A percentile compares a stretch with the other conserved stretches of the same genome.
phyloP scores from a whole-genome alignment of 1,140 invertebrate species.

The Drosophila busckii region DNA sequence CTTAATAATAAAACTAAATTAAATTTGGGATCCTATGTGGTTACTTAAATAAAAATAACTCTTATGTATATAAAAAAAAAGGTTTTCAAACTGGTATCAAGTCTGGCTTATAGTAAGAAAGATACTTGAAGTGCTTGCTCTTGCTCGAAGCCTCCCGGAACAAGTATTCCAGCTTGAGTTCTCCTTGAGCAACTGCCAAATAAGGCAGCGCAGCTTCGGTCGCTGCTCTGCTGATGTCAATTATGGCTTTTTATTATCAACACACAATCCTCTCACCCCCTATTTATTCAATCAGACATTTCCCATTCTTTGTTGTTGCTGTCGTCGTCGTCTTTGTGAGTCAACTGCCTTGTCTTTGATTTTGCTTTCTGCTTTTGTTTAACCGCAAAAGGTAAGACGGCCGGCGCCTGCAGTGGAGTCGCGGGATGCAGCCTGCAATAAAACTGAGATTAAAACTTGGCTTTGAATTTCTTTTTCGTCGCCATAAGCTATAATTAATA shows the following conservation, averaged over 20 bases:
- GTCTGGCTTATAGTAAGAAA: too few species aligned
- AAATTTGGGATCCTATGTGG: too few species aligned
- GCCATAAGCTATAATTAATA: constrained; percentile 3
- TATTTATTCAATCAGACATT: too few species aligned
- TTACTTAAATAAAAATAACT: too few species aligned
- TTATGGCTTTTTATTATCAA: constrained; percentile 27
- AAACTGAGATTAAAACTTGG: constrained; percentile 7
- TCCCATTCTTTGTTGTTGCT: constrained; percentile 24
- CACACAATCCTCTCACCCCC: too few species aligned
- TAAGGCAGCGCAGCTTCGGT: constrained; percentile 7
- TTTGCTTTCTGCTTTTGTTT: constrained; percentile 27
- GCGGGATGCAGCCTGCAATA: too few species aligned
- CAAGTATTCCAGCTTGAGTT: not conserved
- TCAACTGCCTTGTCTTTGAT: constrained; percentile 35
- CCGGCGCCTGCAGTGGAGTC: not conserved
- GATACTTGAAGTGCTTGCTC: too few species aligned
- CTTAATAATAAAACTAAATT: too few species aligned
- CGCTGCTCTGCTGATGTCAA: constrained; percentile 9
- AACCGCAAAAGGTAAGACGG: constrained; percentile 17
- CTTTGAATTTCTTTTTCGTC: not conserved
- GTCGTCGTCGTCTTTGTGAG: constrained; percentile 26
- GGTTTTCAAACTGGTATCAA: too few species aligned
- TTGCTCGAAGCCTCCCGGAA: too few species aligned
- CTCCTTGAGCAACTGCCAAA: constrained; percentile 10
- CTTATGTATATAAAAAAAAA: too few species aligned